phyloP scores from a whole-genome alignment of 2,797 vertebrate genomes.

The Otus scops region DNA sequence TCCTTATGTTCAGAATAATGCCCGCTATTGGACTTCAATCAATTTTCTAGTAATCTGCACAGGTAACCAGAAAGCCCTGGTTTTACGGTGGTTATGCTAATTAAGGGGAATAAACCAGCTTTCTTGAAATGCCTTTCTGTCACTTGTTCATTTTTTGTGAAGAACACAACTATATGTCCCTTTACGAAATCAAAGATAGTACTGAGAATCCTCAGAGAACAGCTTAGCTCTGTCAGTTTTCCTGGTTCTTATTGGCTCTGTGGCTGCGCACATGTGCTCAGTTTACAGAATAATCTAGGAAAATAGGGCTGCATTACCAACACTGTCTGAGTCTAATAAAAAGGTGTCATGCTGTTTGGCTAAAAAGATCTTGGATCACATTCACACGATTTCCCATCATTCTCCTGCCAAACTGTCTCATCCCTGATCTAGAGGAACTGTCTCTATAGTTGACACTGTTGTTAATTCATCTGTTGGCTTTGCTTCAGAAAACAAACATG shows the following conservation, averaged over 20 bases:
- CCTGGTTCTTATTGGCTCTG: neutral
- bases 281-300: neutral
- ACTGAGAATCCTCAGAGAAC: neutral
- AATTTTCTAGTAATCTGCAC: neutral
- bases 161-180: neutral
- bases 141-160: neutral
- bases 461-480: constrained; percentile 1
- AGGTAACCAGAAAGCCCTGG: neutral
- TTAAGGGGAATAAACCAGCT: neutral
- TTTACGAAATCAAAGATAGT: neutral
- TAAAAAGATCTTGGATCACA: neutral
- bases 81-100: neutral
- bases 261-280: neutral
- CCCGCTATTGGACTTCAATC: neutral
- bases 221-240: neutral
- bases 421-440: neutral
- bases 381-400: neutral
- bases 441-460: neutral
- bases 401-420: neutral
- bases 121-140: neutral
- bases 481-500: neutral
- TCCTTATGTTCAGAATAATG: neutral
- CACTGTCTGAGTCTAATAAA: neutral
- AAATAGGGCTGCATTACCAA: neutral
- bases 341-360: neutral